Evolutionary conservation across 1,140 invertebrate genomes (phyloP).

Genomic region (Diorhabda elongata): DNA sequence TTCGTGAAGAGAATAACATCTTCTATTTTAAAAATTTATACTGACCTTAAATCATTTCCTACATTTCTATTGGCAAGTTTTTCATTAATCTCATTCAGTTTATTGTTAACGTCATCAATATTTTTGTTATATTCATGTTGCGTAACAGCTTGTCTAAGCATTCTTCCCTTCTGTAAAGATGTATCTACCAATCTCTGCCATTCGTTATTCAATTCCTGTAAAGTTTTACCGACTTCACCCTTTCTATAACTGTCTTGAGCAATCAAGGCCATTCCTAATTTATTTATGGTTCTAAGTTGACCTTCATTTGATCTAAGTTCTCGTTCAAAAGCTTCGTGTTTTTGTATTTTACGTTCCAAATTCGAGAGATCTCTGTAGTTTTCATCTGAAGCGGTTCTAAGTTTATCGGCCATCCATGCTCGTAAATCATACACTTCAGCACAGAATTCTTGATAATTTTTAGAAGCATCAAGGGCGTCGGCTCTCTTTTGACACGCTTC

Average conservation of each 20-base stretch:
- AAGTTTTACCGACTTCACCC: conserved; percentile 60
- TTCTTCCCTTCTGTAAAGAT: conserved; percentile 79
- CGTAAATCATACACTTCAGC: conserved; percentile 81
- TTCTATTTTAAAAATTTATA: neutral
- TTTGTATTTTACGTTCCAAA: conserved; percentile 89
- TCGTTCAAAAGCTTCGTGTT: conserved; percentile 95
- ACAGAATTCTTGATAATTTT: conserved; percentile 79
- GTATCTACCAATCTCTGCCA: conserved; percentile 68
- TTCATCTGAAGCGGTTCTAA: conserved; percentile 85
- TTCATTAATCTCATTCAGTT: conserved; percentile 73
- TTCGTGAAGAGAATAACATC: no score
- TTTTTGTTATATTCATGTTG: conserved; percentile 75
- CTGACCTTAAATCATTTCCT: conserved; percentile 69
- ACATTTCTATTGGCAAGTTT: conserved; percentile 75
- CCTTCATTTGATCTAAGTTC: conserved; percentile 90
- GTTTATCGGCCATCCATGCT: conserved; percentile 90
- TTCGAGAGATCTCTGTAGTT: conserved; percentile 89
- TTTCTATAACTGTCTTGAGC: conserved; percentile 66
- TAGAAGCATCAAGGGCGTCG: conserved; percentile 69
- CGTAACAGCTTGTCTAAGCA: conserved; percentile 70
- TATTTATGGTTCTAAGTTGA: conserved; percentile 78
- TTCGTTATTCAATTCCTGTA: conserved; percentile 65
- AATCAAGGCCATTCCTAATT: conserved; percentile 67
- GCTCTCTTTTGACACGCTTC: conserved; percentile 68
- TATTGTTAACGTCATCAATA: conserved; percentile 74